Conservation (phyloP, 2,113 vertebrate species). For the Loxodonta africana region DNA sequence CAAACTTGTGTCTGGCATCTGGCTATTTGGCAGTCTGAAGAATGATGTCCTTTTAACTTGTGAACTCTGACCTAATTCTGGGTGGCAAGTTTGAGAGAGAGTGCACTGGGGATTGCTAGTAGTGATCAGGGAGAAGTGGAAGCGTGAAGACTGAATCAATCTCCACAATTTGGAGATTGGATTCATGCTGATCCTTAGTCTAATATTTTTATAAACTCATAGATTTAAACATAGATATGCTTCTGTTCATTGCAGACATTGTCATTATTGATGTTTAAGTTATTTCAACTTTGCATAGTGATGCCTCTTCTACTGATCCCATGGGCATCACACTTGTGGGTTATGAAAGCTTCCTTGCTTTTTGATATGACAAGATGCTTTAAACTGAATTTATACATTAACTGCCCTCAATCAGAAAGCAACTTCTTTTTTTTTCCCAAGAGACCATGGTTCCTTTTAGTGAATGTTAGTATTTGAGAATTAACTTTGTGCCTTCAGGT, state of each 20-base stretch:
- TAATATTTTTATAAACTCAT: constrained; percentile 40
- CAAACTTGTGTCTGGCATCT: no score
- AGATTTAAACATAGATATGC: background rate
- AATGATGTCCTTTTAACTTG: no score
- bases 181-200: no score
- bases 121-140: no score
- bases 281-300: background rate
- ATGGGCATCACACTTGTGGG: background rate
- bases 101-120: no score
- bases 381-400: background rate
- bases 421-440: background rate
- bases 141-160: no score
- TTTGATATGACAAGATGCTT: background rate
- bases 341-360: background rate
- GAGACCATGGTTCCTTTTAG: background rate
- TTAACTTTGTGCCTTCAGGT: background rate
- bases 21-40: no score
- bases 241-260: background rate
- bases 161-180: no score
- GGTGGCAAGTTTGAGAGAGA: no score
- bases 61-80: no score
- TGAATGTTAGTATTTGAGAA: background rate
- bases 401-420: background rate
- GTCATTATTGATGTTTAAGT: background rate
- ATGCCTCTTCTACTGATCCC: background rate